phyloP scores from a whole-genome alignment of 2,888 invertebrate genomes.

The Dromius quadrimaculatus region DNA sequence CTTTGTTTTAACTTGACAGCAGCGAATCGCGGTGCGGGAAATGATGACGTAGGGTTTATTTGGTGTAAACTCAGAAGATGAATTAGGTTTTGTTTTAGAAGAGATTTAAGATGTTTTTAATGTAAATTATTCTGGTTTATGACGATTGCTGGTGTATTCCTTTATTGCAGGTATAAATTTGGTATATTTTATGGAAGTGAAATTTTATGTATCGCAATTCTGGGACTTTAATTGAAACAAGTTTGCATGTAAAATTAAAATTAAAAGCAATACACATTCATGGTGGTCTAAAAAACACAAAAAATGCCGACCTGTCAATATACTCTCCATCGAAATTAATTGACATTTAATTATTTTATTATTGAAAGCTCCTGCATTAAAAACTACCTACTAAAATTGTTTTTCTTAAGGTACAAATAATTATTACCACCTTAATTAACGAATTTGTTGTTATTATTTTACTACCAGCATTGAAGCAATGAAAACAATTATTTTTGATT shows the following conservation, averaged over 20 bases:
- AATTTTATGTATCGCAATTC: constrained; percentile 44
- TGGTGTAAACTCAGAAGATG: constrained; percentile 59
- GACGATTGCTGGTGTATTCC: constrained; percentile 55
- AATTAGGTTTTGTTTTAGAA: constrained; percentile 67
- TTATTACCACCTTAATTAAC: no score
- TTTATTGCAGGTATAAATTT: constrained; percentile 59
- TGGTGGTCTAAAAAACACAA: no score
- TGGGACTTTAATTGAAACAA: constrained; percentile 43
- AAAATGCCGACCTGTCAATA: no score
- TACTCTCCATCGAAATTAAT: no score
- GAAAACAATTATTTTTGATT: not conserved
- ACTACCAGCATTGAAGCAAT: not conserved
- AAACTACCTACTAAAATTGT: no score
- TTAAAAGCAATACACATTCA: constrained; percentile 25
- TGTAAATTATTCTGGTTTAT: constrained; percentile 66
- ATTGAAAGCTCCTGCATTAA: no score
- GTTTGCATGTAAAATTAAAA: constrained; percentile 41
- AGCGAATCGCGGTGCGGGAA: constrained; percentile 55
- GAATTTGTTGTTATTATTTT: not conserved
- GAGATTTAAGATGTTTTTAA: constrained; percentile 66
- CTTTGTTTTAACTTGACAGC: constrained; percentile 55
- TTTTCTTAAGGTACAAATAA: no score
- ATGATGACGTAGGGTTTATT: constrained; percentile 50
- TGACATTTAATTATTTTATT: no score
- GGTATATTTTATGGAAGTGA: constrained; percentile 60